Base-by-base conservation (phyloP, 2,113 vertebrate species). In the Ardeotis arabs region DNA sequence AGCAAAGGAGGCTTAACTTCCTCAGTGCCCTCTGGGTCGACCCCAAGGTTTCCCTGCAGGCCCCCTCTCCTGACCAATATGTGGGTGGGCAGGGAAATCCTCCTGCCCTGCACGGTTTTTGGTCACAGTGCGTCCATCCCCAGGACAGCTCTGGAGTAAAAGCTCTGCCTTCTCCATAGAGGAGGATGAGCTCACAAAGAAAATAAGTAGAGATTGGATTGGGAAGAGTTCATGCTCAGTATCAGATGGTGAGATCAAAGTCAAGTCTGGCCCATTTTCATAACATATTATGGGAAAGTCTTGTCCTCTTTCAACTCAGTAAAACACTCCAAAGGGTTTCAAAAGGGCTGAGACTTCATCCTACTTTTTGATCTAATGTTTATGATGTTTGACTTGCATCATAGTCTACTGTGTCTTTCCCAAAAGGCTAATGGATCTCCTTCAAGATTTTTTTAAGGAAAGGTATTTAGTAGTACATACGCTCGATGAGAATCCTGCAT, bases 101-200 rank as follows among this genome's bases (percentile, higher is more conserved):
- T 9, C 4, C 20, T 19, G 11, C 4, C 7, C 70, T 24, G 49
- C 3, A 19, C 1, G 1, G 24, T 53, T n/a, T 66, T n/a, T 66
- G 14, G 23, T 69, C 59, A 45, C 13, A 21, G n/a, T 9, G 17
- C 23, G 0, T 58, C 41, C 24, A 73, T 35, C 2, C 22, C 12
- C n/a, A 41, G 12, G 21, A 66, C 41, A 70, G 9, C 9, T 84
- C 64, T 47, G 39, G 29, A 83, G 45, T 52, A 47, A 88, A 85
- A 90, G 2, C 11, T 59, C 58, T 75, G 25, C 29, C n/a, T 85
- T 72, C 19, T 41, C 25, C 21, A 6, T 14, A 22, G 2, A 76
- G 39, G 16, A 79, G 22, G 12, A 76, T 31, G 17, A 83, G 69
- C 6, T 53, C 8, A 22, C 9, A 59, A 2, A 35, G 63, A 73